phyloP scores from a whole-genome alignment of 1,140 invertebrate genomes.

The Scaptomyza montana region DNA sequence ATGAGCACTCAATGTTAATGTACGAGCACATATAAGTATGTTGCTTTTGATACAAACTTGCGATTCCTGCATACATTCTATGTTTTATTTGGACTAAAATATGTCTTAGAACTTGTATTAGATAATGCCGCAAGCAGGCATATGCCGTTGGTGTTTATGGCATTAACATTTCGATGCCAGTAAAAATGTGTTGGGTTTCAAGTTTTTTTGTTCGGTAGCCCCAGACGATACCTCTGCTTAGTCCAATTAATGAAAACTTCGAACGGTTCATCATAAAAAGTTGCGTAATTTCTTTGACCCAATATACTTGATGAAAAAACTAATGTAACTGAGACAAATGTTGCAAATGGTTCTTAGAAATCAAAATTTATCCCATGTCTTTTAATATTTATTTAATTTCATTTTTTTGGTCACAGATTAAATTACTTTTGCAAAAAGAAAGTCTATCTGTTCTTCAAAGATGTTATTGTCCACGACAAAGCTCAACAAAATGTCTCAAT shows the following conservation, averaged over 20 bases:
- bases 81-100: not conserved
- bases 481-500: slow-evolving; percentile 8
- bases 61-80: not conserved
- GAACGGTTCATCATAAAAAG: too few relatives aligned
- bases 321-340: too few relatives aligned
- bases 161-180: not conserved
- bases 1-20: slow-evolving; percentile 1
- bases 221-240: too few relatives aligned
- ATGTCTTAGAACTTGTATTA: not conserved
- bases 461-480: not conserved
- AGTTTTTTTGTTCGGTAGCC: too few relatives aligned
- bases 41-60: not conserved
- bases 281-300: too few relatives aligned
- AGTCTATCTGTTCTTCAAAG: not conserved
- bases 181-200: too few relatives aligned
- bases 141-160: too few relatives aligned
- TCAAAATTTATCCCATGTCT: not conserved
- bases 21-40: too few relatives aligned
- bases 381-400: not conserved
- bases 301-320: not conserved
- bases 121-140: not conserved
- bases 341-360: not conserved
- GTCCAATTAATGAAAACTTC: too few relatives aligned
- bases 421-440: not conserved
- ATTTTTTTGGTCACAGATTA: too few relatives aligned